These are phyloP conservation scores for Eupeodes latifasciatus DNA, from an alignment of 2,888 invertebrate species.

Conservation along the genomic window DNA sequence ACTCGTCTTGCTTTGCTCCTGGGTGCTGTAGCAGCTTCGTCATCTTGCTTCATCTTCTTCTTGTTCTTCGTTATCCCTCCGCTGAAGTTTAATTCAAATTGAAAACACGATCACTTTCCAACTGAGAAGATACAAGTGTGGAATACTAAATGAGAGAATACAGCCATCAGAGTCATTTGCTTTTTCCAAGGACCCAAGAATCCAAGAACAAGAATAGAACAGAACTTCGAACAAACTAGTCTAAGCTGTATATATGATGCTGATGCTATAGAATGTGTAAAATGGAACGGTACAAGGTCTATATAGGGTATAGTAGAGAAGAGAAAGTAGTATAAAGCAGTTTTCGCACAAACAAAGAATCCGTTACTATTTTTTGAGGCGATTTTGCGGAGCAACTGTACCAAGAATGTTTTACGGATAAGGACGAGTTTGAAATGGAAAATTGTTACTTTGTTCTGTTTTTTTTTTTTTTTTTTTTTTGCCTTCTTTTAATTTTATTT, in stretches of 20 bases:
- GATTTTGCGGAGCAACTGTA: constrained; percentile 60
- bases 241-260: neutral
- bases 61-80: constrained; percentile 26
- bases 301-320: neutral
- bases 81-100: constrained; percentile 75
- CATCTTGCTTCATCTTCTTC: constrained; percentile 4
- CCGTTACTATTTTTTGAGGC: constrained; percentile 73
- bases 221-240: neutral
- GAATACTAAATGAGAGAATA: constrained; percentile 71
- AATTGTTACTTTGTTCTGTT: constrained; percentile 51
- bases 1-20: neutral
- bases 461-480: neutral
- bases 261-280: neutral
- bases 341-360: constrained; percentile 71
- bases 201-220: too few species aligned
- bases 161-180: constrained; percentile 61
- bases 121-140: constrained; percentile 72
- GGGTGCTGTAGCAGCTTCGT: neutral
- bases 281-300: neutral
- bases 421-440: constrained; percentile 64
- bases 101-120: constrained; percentile 76
- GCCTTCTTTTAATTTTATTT: constrained; percentile 11
- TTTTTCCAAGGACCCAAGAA: constrained; percentile 19
- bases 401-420: constrained; percentile 43
- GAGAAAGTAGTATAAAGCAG: constrained; percentile 52